phyloP scores from a whole-genome alignment of 1,140 invertebrate species.

The Drosophila seguyi region DNA sequence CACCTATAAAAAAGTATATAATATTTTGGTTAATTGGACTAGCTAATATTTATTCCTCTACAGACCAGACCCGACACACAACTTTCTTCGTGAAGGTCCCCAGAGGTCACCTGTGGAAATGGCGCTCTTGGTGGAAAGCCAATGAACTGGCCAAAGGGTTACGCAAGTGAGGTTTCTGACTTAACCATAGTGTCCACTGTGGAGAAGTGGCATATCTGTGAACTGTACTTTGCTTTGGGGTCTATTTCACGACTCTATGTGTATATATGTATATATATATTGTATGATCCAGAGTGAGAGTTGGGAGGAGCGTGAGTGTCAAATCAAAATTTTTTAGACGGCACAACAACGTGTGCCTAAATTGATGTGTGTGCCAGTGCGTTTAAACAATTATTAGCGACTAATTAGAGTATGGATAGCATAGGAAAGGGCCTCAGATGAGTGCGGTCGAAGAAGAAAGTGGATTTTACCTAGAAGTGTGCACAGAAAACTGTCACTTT shows the following conservation, averaged over 20 bases:
- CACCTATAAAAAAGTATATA: not conserved
- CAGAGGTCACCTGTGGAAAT: slow-evolving; percentile 38
- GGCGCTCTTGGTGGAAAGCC: slow-evolving; percentile 8
- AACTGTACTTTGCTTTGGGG: slow-evolving; percentile 14
- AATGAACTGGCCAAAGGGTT: slow-evolving; percentile 39
- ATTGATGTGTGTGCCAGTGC: slow-evolving; percentile 47
- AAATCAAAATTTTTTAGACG: slow-evolving; percentile 46
- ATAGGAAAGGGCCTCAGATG: slow-evolving; percentile 25
- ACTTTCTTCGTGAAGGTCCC: slow-evolving; percentile 37
- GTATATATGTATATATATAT: not conserved
- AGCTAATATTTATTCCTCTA: not conserved
- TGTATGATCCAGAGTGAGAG: slow-evolving; percentile 41
- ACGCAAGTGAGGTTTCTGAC: slow-evolving; percentile 26
- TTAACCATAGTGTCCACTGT: slow-evolving; percentile 14
- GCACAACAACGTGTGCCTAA: slow-evolving; percentile 18
- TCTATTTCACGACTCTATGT: slow-evolving; percentile 11
- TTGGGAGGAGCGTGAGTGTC: slow-evolving; percentile 66
- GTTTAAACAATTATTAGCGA: slow-evolving; percentile 73
- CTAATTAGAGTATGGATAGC: slow-evolving; percentile 61
- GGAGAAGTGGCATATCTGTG: slow-evolving; percentile 26
- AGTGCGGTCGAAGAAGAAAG: slow-evolving; percentile 65
- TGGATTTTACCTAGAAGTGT: slow-evolving; percentile 48
- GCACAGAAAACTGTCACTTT: slow-evolving; percentile 53
- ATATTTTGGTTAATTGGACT: not conserved
- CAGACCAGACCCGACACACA: slow-evolving; percentile 1